phyloP scores from a whole-genome alignment of 2,797 vertebrate genomes.

The Otolemur crassicaudatus region DNA sequence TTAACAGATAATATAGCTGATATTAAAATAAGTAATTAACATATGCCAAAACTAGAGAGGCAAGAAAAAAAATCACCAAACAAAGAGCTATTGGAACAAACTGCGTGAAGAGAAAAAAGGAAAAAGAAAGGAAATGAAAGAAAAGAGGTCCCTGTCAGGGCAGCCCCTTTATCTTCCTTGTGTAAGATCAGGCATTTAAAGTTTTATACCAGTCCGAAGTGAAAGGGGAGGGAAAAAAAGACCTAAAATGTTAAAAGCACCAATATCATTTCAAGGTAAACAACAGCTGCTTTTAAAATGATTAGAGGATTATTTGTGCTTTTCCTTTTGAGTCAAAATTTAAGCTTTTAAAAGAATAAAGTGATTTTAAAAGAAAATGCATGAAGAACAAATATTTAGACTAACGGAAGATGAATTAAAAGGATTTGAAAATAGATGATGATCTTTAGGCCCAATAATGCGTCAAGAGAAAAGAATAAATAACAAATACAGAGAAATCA shows the following conservation, averaged over 20 bases:
- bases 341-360: slow-evolving; percentile 49
- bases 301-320: background rate
- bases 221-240: background rate
- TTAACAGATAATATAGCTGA: background rate
- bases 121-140: background rate
- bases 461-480: background rate
- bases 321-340: background rate
- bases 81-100: background rate
- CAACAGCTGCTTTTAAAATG: slow-evolving; percentile 3
- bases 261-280: slow-evolving; percentile 55
- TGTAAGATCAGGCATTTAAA: slow-evolving; percentile 44
- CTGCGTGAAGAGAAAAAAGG: background rate
- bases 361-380: background rate
- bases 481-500: slow-evolving; percentile 24
- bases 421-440: background rate
- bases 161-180: slow-evolving; percentile 8
- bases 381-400: slow-evolving; percentile 32
- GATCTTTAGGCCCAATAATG: background rate
- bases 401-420: background rate
- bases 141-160: background rate
- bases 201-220: background rate
- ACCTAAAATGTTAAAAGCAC: slow-evolving; percentile 23
- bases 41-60: background rate
- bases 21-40: background rate
- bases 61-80: slow-evolving; percentile 22